Base-by-base conservation (phyloP, 2,888 invertebrate genomes). In the Xanthorhoe designata region DNA sequence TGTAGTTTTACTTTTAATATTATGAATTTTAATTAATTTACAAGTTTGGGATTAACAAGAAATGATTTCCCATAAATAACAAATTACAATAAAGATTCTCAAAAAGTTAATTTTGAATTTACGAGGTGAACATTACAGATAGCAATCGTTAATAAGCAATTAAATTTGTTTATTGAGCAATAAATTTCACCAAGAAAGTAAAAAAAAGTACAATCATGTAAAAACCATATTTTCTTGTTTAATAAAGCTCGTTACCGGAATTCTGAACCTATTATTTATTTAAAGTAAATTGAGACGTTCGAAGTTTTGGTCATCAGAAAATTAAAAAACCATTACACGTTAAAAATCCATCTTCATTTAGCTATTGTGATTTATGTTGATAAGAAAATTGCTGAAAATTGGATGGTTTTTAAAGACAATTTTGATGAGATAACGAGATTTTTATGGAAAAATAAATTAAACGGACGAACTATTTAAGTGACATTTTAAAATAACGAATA, bases 61-160 rank as follows among this genome's bases (percentile, higher is more conserved):
- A 19, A 15, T 47, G n/a, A 19, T 24, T 9, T 52, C 61, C 24
- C 45, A 64, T 68, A 68, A 68, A 68, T 64, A 50, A 64, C 57
- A 45, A 64, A 68, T 68, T 64, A 64, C 64, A 54, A 57, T 68
- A 64, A 61, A 61, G 51, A 7, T 57, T 58, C 19, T 10, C 32
- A 45, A 54, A 47, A 61, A 58, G 64, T 61, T 54, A 57, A 50
- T 64, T 60, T 61, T 64, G 54, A 61, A 64, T 64, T 61, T 68
- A 68, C 64, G 68, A 68, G 56, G 68, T 64, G 64, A 64, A 82
- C 87, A 87, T 89, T 89, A 88, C 75, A 74, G 90, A 89, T 89
- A 86, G 79, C 72, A 78, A 89, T 89, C 89, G 72, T 83, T 83
- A 85, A 86, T 87, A 83, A 75, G 76, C 77, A 78, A 78, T 81